Percentiles rank a stretch among this genome's conserved stretches.
These are phyloP conservation scores for Subacronicta megacephala DNA, from an alignment of 2,888 invertebrate genomes.

Conservation along the genomic window DNA sequence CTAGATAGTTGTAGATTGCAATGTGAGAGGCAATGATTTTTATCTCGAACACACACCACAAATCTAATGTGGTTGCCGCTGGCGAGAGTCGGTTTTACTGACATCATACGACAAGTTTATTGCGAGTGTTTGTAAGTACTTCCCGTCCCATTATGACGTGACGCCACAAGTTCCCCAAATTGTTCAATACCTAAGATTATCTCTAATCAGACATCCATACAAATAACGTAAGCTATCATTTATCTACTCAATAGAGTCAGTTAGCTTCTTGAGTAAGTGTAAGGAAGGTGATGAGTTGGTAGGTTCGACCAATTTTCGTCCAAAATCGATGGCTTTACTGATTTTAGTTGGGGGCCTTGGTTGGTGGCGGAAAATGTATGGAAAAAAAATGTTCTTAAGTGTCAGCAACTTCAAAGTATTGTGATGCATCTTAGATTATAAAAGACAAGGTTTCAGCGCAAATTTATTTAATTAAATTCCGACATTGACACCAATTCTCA, in stretches of 20 bases:
- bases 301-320: constrained; percentile 11
- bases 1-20: constrained; percentile 26
- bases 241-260: constrained; percentile 3
- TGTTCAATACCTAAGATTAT: constrained; percentile 16
- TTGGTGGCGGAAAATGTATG: too few species aligned
- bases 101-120: constrained; percentile 31
- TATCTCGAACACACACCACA: constrained; percentile 16
- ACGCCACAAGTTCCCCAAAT: constrained; percentile 35
- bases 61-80: constrained; percentile 9
- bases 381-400: constrained; percentile 1
- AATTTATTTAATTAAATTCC: constrained; percentile 24
- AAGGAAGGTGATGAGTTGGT: constrained; percentile 20
- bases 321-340: too few species aligned
- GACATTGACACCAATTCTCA: constrained; percentile 38
- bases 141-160: constrained; percentile 16
- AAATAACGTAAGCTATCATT: constrained; percentile 3
- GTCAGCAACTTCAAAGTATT: too few species aligned
- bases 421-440: background rate
- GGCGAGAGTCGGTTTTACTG: constrained; percentile 19
- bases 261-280: constrained; percentile 15
- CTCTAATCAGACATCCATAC: constrained; percentile 31
- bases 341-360: too few species aligned
- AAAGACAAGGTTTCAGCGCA: constrained; percentile 10
- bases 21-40: constrained; percentile 33
- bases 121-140: constrained; percentile 16